These are phyloP conservation scores for Bubalus kerabau DNA, from an alignment of 2,113 vertebrate genomes.

Conservation along the genomic window DNA sequence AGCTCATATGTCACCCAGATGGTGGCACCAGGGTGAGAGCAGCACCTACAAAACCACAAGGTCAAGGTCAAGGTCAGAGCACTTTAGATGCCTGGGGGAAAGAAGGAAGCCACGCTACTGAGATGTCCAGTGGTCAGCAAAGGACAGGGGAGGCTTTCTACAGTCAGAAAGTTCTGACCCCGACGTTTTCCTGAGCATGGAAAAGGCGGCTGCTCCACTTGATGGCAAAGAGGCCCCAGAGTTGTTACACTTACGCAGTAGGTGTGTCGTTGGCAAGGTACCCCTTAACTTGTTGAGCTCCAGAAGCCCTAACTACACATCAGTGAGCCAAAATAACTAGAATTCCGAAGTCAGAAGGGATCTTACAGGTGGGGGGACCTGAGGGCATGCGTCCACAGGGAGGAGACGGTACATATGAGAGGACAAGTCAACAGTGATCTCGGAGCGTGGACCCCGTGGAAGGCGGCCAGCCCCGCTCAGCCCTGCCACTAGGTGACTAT, in stretches of 20 bases:
- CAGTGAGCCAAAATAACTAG: neutral
- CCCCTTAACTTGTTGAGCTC: neutral
- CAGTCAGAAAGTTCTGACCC: neutral
- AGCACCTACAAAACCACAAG: neutral
- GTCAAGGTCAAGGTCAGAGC: neutral
- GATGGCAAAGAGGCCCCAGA: neutral
- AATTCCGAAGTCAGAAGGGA: neutral
- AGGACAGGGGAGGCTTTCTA: neutral
- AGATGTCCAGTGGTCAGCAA: neutral
- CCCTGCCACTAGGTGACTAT: neutral
- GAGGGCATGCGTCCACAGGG: neutral
- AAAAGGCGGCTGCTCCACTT: neutral
- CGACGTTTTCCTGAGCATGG: neutral
- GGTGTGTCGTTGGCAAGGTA: neutral
- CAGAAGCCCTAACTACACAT: neutral
- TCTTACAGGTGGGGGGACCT: neutral
- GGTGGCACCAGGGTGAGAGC: neutral
- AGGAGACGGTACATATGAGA: neutral
- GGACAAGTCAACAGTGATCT: neutral
- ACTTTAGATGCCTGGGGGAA: neutral
- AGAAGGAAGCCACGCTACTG: neutral
- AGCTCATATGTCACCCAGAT: slow-evolving; percentile 13
- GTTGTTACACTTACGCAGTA: neutral
- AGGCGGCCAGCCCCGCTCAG: neutral
- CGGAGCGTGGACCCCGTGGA: neutral